Base-by-base conservation (phyloP, 1,140 invertebrate genomes). In the Leptinotarsa lineolata region DNA sequence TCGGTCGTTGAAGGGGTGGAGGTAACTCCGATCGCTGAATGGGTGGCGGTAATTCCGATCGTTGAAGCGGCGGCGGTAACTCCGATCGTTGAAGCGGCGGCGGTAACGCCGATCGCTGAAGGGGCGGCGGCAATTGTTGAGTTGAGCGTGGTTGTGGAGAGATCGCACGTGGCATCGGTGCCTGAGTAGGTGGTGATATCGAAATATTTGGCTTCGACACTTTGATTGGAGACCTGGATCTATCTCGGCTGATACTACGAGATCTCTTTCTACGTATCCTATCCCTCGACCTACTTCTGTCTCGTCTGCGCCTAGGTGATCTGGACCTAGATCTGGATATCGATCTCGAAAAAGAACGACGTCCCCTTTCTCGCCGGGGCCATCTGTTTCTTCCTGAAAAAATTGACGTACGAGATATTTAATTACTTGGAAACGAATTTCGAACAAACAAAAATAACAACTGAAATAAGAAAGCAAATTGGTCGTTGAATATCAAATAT, bases 341-440 rank as follows among this genome's bases (percentile, higher is more conserved):
- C 21, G 82, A 82, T 18, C 78, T 61, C 12, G 80, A 79, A 4
- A 72, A 72, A 13, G 77, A 78, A 59, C 76, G 75, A 70, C 73
- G 75, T 67, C 74, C 75, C 22, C 78, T 72, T 69, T 79, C 74
- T 21, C 69, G 68, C 72, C 78, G 74, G 13, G 78, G 77, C 81
- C 82, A 83, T 58, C 83, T 74, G 74, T 81, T 81, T 84, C 46
- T 68, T 21, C 70, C 59, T 73, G 16, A 64, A n/a, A 75, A 68
- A 39, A 39, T n/a, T n/a, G n/a, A n/a, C n/a, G 11, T 2, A 39
- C 8, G 11, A 11, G 11, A 21, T 15, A 46, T 11, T 39, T 3
- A 39, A 39, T 11, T 30, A 20, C 39, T 60, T n/a, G 13, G n/a
- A 73, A 24, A 16, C 21, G 2, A 24, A 16, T 21, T 11, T 63